Conservation (phyloP, 2,797 vertebrate genomes). For the Protosalanx chinensis region DNA sequence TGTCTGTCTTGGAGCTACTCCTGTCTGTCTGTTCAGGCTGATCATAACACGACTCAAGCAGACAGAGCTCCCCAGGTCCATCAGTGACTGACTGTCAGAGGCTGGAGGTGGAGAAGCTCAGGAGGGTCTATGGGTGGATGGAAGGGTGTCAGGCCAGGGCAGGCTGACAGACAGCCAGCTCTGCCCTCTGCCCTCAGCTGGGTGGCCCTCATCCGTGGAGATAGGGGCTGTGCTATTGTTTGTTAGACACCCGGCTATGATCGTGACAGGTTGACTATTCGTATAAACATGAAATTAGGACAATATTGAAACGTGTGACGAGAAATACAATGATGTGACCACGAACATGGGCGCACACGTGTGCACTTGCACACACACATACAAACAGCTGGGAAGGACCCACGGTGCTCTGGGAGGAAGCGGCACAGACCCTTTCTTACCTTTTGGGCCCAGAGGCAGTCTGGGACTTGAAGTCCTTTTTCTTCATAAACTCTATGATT, state of each 20-base stretch:
- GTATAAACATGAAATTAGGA: conserved; percentile 46
- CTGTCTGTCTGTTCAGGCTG: conserved; percentile 72
- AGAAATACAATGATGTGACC: neutral
- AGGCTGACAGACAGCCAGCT: conserved; percentile 65
- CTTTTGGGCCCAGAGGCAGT: conserved; percentile 80
- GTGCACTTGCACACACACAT: conserved; percentile 7
- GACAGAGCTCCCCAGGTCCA: conserved; percentile 74
- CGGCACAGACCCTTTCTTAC: conserved; percentile 69
- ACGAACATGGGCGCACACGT: neutral
- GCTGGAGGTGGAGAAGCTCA: conserved; percentile 10
- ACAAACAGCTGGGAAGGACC: neutral
- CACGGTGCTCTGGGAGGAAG: neutral
- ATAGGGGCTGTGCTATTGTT: conserved; percentile 31
- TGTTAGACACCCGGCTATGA: conserved; percentile 42
- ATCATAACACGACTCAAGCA: conserved; percentile 75
- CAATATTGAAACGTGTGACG: neutral
- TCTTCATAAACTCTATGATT: conserved; percentile 92
- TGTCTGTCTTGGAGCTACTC: conserved; percentile 71
- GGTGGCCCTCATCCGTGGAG: conserved; percentile 55
- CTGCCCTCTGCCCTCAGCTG: conserved; percentile 68
- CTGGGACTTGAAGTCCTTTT: conserved; percentile 83
- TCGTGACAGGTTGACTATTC: conserved; percentile 53
- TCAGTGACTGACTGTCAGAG: conserved; percentile 67
- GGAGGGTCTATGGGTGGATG: neutral
- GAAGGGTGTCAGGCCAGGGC: conserved; percentile 35